Conservation (phyloP, 2,113 vertebrate genomes). For the Chaenocephalus aceratus region DNA sequence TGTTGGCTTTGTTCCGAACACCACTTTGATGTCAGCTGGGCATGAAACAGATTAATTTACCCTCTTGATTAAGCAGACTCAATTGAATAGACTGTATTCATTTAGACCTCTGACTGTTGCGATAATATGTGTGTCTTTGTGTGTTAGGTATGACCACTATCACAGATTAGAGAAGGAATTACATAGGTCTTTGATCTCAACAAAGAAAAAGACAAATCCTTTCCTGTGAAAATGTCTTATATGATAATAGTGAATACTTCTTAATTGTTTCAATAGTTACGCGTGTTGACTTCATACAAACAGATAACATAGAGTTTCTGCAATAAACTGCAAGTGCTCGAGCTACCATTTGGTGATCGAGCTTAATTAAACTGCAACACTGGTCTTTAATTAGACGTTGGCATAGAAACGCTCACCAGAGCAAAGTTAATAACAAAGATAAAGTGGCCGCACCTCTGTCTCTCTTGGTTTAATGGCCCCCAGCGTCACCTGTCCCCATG, state of each 20-base stretch:
- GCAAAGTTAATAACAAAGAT: slow-evolving; percentile 51
- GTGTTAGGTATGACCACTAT: background rate
- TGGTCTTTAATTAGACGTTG: slow-evolving; percentile 61
- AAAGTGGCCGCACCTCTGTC: slow-evolving; percentile 30
- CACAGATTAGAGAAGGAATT: background rate
- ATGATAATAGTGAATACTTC: background rate
- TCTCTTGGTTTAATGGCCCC: slow-evolving; percentile 34
- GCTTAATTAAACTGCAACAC: slow-evolving; percentile 18
- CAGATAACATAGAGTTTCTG: background rate
- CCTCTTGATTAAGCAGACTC: slow-evolving; percentile 52
- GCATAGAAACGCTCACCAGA: slow-evolving; percentile 63
- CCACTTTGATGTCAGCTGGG: slow-evolving; percentile 70
- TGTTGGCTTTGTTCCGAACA: slow-evolving; percentile 68
- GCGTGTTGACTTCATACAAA: background rate
- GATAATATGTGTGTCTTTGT: slow-evolving; percentile 5
- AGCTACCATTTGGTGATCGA: background rate
- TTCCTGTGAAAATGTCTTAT: background rate
- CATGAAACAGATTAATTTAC: slow-evolving; percentile 51
- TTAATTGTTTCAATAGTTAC: background rate
- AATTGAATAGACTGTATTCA: slow-evolving; percentile 47
- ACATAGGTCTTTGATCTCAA: slow-evolving; percentile 6
- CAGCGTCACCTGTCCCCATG: slow-evolving; percentile 1
- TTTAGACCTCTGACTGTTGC: slow-evolving; percentile 36
- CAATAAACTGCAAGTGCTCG: slow-evolving; percentile 10
- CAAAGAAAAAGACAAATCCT: background rate